phyloP scores from a whole-genome alignment of 2,113 vertebrate genomes.

The Sander lucioperca region DNA sequence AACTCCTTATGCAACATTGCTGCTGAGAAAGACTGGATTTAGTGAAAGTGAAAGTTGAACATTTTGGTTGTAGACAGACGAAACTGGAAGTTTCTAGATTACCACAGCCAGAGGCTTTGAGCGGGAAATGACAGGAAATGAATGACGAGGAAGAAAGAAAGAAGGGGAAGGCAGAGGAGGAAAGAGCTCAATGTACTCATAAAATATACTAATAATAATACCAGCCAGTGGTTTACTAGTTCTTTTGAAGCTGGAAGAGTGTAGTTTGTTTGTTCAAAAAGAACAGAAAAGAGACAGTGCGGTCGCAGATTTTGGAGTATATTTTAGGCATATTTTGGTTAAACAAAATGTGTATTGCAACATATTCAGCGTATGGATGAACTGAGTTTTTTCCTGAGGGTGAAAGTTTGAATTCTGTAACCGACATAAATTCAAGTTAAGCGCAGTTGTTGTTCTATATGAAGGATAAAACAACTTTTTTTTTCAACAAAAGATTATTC shows the following conservation, averaged over 20 bases:
- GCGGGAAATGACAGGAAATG: constrained; percentile 32
- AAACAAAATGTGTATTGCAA: too few relatives aligned
- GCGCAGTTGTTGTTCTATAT: too few relatives aligned
- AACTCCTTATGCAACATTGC: not conserved
- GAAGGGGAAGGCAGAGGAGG: not conserved
- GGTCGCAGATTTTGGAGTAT: not conserved
- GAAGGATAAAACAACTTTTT: too few relatives aligned
- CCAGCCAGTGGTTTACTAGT: too few relatives aligned
- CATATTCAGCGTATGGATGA: too few relatives aligned
- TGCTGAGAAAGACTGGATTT: not conserved
- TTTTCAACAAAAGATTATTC: too few relatives aligned
- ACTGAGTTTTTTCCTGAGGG: too few relatives aligned
- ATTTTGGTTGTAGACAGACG: not conserved
- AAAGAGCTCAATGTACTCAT: not conserved
- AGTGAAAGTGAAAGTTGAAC: constrained; percentile 19
- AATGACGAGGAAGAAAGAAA: not conserved
- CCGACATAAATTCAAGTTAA: too few relatives aligned
- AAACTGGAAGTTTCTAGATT: constrained; percentile 67
- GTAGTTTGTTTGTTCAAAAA: not conserved
- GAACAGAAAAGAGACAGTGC: not conserved
- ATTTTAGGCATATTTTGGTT: not conserved
- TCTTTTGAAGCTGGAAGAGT: too few relatives aligned
- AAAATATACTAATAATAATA: too few relatives aligned
- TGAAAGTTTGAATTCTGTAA: too few relatives aligned
- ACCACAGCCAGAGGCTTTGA: not conserved